Conservation (phyloP, 2,888 invertebrate genomes). For the Cheilosia pagana region DNA sequence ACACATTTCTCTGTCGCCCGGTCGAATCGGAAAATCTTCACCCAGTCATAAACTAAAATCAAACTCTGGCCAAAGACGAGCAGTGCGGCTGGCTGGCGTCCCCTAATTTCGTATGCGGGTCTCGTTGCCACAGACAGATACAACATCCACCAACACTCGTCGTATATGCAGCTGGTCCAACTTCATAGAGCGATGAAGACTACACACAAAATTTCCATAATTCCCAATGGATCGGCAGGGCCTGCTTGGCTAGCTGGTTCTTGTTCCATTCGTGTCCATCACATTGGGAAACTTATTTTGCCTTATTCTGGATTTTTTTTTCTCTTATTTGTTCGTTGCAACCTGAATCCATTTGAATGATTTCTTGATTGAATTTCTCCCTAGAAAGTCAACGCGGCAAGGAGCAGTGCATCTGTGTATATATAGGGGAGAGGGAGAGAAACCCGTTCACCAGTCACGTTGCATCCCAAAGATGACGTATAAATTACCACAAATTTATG, state of each 20-base stretch:
- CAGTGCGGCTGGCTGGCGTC: slow-evolving; percentile 17
- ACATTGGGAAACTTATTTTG: slow-evolving; percentile 69
- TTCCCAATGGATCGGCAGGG: slow-evolving; percentile 60
- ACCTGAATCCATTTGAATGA: slow-evolving; percentile 72
- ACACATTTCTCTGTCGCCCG: slow-evolving; percentile 58
- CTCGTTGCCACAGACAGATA: slow-evolving; percentile 64
- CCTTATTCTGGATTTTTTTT: slow-evolving; percentile 63
- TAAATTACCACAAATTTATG: slow-evolving; percentile 72
- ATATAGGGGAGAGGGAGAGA: neutral
- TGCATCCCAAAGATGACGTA: slow-evolving; percentile 63
- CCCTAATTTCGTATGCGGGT: slow-evolving; percentile 71
- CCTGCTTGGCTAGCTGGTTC: slow-evolving; percentile 32
- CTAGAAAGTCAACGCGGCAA: slow-evolving; percentile 46
- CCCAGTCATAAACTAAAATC: slow-evolving; percentile 68
- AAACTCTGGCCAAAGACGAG: slow-evolving; percentile 57
- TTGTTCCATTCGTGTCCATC: slow-evolving; percentile 63
- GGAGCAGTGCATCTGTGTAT: neutral
- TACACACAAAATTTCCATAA: slow-evolving; percentile 66
- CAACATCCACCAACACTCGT: slow-evolving; percentile 49
- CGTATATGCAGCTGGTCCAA: slow-evolving; percentile 56
- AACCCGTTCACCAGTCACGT: slow-evolving; percentile 69
- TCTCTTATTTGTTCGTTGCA: slow-evolving; percentile 31
- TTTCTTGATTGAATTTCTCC: slow-evolving; percentile 74
- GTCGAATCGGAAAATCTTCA: slow-evolving; percentile 49
- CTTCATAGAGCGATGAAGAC: slow-evolving; percentile 43